Evolutionary conservation across 2,888 invertebrate genomes (phyloP).

Genomic region (Conops quadrifasciatus): DNA sequence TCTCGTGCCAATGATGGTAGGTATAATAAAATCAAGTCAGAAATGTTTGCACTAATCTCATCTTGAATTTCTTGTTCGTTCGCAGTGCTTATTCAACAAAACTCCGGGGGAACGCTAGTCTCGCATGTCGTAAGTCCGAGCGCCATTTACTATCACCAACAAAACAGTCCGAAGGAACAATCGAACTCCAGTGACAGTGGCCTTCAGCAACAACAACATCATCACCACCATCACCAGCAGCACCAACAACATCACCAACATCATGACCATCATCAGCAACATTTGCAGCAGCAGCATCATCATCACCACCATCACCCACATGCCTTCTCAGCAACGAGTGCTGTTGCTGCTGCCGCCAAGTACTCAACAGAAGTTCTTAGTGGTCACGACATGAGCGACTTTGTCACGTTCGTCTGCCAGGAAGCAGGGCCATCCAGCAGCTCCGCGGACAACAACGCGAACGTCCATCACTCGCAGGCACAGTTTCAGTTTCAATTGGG

Average conservation of each 20-base stretch:
- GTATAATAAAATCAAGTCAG: background rate
- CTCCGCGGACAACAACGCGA: conserved; percentile 22
- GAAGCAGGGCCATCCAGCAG: conserved; percentile 72
- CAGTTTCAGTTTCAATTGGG: conserved; percentile 52
- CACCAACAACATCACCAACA: conserved; percentile 45
- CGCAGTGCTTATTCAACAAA: conserved; percentile 65
- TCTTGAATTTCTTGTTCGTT: background rate
- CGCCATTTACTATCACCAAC: conserved; percentile 67
- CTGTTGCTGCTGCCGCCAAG: conserved; percentile 66
- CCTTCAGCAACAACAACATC: conserved; percentile 46
- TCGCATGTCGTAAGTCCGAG: conserved; percentile 68
- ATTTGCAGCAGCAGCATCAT: conserved; percentile 44
- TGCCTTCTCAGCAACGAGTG: too few relatives aligned
- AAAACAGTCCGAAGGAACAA: conserved; percentile 55
- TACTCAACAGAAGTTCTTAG: conserved; percentile 70
- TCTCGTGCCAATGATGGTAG: conserved; percentile 59
- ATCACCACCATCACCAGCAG: conserved; percentile 44
- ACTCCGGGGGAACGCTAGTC: conserved; percentile 64
- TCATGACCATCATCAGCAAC: conserved; percentile 47
- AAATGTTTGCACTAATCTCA: background rate
- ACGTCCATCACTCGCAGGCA: conserved; percentile 45
- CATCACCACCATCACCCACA: conserved; percentile 47
- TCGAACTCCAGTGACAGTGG: conserved; percentile 53
- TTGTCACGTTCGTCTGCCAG: conserved; percentile 96
- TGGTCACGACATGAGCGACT: conserved; percentile 92